phyloP scores from a whole-genome alignment of 2,113 vertebrate genomes.

The Illadopsis cleaveri region DNA sequence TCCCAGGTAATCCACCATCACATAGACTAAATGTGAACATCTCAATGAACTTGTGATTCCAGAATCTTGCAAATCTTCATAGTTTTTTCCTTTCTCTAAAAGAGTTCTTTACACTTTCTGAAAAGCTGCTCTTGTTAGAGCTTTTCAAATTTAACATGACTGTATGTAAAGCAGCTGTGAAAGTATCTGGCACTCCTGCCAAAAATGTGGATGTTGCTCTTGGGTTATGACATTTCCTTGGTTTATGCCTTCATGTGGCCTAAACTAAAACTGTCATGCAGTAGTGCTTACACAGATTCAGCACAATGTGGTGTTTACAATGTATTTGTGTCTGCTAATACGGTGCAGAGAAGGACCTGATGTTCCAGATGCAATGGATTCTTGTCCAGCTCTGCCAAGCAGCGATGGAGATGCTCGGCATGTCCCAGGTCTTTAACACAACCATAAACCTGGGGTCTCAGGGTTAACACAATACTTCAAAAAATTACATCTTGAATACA shows the following conservation, averaged over 20 bases:
- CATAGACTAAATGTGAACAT: background rate
- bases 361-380: background rate
- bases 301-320: background rate
- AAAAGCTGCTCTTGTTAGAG: background rate
- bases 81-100: background rate
- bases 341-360: background rate
- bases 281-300: background rate
- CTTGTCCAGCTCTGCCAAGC: background rate
- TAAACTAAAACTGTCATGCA: background rate
- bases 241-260: background rate
- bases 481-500: background rate
- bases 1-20: background rate
- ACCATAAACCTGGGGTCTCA: background rate
- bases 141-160: background rate
- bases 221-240: background rate
- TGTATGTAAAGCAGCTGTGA: background rate
- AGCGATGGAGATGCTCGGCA: fast-evolving
- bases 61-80: background rate
- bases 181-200: background rate
- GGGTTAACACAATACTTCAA: background rate
- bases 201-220: background rate
- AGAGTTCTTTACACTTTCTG: background rate
- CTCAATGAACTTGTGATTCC: background rate
- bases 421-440: background rate
- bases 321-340: background rate